Evolutionary conservation across 2,888 invertebrate species (phyloP).

Genomic region (Euplexia lucipara): DNA sequence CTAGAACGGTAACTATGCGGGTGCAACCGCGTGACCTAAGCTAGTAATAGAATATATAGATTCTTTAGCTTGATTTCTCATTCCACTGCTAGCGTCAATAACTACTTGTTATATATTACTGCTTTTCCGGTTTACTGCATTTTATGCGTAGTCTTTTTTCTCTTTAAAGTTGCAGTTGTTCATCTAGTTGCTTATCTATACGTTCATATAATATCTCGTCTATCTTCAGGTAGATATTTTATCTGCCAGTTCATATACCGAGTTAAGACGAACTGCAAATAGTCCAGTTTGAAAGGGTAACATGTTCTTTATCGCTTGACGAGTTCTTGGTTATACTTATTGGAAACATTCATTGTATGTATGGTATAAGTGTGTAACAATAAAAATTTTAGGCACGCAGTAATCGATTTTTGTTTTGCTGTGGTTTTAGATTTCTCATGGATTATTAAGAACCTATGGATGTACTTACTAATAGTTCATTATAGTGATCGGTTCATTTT

Average conservation of each 20-base stretch:
- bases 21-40: no score
- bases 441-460: conserved; percentile 5
- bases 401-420: conserved; percentile 12
- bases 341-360: not conserved
- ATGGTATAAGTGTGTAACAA: not conserved
- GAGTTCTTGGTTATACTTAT: conserved; percentile 6
- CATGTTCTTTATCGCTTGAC: conserved; percentile 22
- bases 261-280: conserved; percentile 4
- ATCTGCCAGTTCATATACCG: not conserved
- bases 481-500: not conserved
- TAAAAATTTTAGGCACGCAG: not conserved
- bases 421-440: conserved; percentile 1
- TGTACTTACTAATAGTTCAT: not conserved
- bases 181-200: not conserved
- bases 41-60: no score
- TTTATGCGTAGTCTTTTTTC: not conserved
- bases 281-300: conserved; percentile 28
- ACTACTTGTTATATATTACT: not conserved
- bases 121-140: not conserved
- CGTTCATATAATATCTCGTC: not conserved
- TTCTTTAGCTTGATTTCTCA: not conserved
- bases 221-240: not conserved
- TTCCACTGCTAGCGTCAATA: not conserved
- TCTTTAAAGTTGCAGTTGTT: not conserved
- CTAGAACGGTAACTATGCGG: no score